Percentiles rank a stretch among this genome's conserved stretches.
Conservation (phyloP, 2,888 invertebrate genomes). For the Thecophora atra region DNA sequence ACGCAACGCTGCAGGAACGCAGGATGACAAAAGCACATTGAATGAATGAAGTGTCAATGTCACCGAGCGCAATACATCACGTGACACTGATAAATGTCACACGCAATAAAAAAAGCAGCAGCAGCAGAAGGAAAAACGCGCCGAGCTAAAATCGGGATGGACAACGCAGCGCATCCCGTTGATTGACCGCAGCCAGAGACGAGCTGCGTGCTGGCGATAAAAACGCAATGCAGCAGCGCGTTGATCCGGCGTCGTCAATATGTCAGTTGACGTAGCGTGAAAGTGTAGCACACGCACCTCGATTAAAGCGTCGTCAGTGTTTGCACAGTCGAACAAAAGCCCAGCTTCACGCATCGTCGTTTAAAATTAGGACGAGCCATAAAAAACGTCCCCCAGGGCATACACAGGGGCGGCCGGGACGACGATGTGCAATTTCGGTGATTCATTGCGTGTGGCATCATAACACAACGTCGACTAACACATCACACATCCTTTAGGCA, state of each 20-base stretch:
- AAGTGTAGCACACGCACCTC: background rate
- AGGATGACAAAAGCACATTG: background rate
- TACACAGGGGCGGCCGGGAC: background rate
- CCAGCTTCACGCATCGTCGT: slow-evolving; percentile 25
- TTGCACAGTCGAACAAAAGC: slow-evolving; percentile 16
- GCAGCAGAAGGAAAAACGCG: background rate
- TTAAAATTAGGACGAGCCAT: slow-evolving; percentile 19
- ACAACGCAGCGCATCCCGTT: slow-evolving; percentile 26
- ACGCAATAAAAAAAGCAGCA: background rate
- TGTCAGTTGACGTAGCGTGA: slow-evolving; percentile 21
- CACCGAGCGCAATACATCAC: slow-evolving; percentile 32
- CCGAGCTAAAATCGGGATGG: slow-evolving; percentile 10
- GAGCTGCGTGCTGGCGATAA: background rate
- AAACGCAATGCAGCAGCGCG: background rate
- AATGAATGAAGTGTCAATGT: slow-evolving; percentile 15
- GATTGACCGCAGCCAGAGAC: slow-evolving; percentile 27
- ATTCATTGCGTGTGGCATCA: background rate
- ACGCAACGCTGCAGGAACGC: slow-evolving; percentile 11
- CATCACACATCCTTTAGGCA: background rate
- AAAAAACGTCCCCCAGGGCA: background rate
- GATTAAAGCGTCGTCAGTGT: slow-evolving; percentile 7
- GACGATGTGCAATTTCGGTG: background rate
- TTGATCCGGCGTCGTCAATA: slow-evolving; percentile 9
- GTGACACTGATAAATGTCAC: slow-evolving; percentile 34
- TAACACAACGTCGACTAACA: background rate